Evolutionary conservation across 2,113 vertebrate genomes (phyloP), one percentile per base, ranked within the genome.

Genomic region (Fregata magnificens): DNA sequence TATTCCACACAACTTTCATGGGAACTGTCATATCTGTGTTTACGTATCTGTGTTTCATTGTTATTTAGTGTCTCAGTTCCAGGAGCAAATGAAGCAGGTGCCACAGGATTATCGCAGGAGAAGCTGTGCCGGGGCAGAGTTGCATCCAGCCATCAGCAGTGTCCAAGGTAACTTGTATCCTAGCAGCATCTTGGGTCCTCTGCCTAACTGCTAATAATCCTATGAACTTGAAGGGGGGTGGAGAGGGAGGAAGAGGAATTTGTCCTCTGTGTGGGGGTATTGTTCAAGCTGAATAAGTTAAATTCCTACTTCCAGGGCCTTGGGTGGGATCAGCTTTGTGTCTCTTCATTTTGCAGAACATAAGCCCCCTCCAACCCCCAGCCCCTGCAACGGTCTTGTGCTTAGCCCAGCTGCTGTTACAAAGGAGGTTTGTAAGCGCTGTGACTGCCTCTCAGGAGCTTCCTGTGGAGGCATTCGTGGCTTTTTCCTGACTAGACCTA

Each of bases 361-460:
- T 10, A 47, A 56, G 7, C 10, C 28, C 13, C 18, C 5, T n/a
- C 29, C 12, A 15, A 5, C 25, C 20, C 4, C 16, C 42, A 24
- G 32, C n/a, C 21, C 9, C 29, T 52, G 44, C 25, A 4, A 4
- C 2, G 0, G 16, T n/a, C 19, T 40, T 36, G 15, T 2, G 1
- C 26, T 55, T 36, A 21, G 38, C 38, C 32, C 9, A 17, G 17
- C 13, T 45, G 28, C 42, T 58, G 16, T 31, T 58, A 20, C 19
- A 22, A 44, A 58, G 49, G 32, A 77, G 19, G 59, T 40, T 11
- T 70, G 32, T 36, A 79, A 36, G 20, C 2, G 0, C 42, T 40
- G 49, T 31, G 22, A 4, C 58, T 58, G 50, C 38, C 38, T 78
- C 44, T 36, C 2, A 0, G 47, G 31, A 81, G 31, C 53, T 67